A percentile compares a stretch with the other conserved stretches of the same genome.
phyloP scores from a whole-genome alignment of 2,797 vertebrate species.

The Mastacembelus armatus region DNA sequence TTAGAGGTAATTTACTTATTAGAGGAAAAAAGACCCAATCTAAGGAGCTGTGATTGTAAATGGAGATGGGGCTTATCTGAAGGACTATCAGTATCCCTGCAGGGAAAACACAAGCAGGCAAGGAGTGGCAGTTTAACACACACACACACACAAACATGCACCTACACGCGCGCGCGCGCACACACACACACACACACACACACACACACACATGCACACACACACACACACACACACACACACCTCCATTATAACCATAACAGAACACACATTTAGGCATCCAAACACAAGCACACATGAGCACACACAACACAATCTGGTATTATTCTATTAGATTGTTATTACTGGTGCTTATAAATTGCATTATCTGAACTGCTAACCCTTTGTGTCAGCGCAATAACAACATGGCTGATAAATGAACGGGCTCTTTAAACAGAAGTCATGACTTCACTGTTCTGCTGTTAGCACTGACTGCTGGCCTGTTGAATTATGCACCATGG shows the following conservation, averaged over 20 bases:
- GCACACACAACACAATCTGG: constrained; percentile 3
- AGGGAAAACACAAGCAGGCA: constrained; percentile 73
- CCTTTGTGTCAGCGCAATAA: constrained; percentile 63
- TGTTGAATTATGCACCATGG: constrained; percentile 9
- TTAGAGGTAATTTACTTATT: constrained; percentile 97
- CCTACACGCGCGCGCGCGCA: too few species aligned
- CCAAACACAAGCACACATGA: constrained; percentile 14
- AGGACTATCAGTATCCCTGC: constrained; percentile 73
- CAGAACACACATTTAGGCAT: not conserved
- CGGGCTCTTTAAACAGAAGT: constrained; percentile 51
- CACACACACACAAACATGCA: constrained; percentile 28
- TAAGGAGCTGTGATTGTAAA: constrained; percentile 90
- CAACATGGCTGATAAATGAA: constrained; percentile 65
- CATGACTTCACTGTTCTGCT: constrained; percentile 39
- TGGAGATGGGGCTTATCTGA: constrained; percentile 82
- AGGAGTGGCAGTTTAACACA: constrained; percentile 68
- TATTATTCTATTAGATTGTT: constrained; percentile 53
- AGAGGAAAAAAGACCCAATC: constrained; percentile 88
- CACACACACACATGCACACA: constrained; percentile 37
- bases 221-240: constrained; percentile 21
- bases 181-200: too few species aligned
- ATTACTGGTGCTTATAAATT: constrained; percentile 69
- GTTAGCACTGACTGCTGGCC: constrained; percentile 29
- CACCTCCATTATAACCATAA: not conserved
- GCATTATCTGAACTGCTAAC: constrained; percentile 64